Evolutionary conservation across 2,888 invertebrate species (phyloP).

Genomic region (Chelonus formosanus): DNA sequence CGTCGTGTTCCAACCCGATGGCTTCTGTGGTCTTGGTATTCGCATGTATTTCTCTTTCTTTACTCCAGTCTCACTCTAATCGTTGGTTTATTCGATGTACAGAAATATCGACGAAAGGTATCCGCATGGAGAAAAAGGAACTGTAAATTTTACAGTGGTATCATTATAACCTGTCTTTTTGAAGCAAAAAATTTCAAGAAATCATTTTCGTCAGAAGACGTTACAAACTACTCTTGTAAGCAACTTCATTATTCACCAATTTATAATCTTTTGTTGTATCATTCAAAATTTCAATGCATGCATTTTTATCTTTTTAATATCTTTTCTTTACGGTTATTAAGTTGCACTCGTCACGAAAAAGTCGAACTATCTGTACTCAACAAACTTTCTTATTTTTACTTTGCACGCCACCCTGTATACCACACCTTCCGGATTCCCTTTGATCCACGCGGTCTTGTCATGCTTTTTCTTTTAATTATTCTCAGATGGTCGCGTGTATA

Average conservation of each 20-base stretch:
- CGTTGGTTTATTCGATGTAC: slow-evolving; percentile 1
- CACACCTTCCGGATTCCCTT: not conserved
- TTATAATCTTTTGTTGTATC: too few species aligned
- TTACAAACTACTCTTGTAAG: too few species aligned
- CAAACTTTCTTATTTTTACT: slow-evolving; percentile 24
- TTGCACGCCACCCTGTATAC: slow-evolving; percentile 28
- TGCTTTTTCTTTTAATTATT: slow-evolving; percentile 43
- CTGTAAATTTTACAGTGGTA: too few species aligned
- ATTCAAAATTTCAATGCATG: too few species aligned
- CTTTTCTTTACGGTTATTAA: slow-evolving; percentile 51
- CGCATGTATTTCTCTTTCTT: slow-evolving; percentile 35
- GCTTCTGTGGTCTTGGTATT: slow-evolving; percentile 50
- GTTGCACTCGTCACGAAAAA: slow-evolving; percentile 42
- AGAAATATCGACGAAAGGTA: not conserved
- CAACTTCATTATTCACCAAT: too few species aligned
- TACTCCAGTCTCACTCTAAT: slow-evolving; percentile 28
- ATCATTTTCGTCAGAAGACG: too few species aligned
- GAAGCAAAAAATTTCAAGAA: too few species aligned
- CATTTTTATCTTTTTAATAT: slow-evolving; percentile 23
- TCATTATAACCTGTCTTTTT: too few species aligned
- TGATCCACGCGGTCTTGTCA: slow-evolving; percentile 17
- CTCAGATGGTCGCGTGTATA: slow-evolving; percentile 35
- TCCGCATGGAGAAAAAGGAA: too few species aligned
- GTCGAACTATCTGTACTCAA: slow-evolving; percentile 22
- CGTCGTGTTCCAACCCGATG: slow-evolving; percentile 44